Evolutionary conservation across 2,113 vertebrate species (phyloP).

Genomic region (Alexandromys fortis): DNA sequence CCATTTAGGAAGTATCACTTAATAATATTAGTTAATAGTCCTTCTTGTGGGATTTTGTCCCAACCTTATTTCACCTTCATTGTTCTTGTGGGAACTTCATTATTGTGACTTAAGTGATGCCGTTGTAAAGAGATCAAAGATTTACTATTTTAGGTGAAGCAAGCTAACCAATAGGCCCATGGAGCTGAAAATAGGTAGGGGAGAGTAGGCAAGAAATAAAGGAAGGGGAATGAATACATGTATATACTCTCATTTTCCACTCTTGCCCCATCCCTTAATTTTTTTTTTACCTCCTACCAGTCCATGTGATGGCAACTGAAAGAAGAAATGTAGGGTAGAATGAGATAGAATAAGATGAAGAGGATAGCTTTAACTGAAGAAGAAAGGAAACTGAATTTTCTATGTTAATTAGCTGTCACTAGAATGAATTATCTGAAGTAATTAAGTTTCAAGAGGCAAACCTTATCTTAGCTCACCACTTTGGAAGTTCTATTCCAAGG

Average conservation of each 20-base stretch:
- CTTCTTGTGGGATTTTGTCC: conserved; percentile 70
- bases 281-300: not conserved
- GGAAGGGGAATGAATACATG: not conserved
- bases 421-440: not conserved
- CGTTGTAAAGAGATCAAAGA: conserved; percentile 58
- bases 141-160: not conserved
- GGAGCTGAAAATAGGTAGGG: not conserved
- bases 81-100: conserved; percentile 61
- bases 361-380: not conserved
- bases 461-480: not conserved
- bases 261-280: not conserved
- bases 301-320: not conserved
- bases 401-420: not conserved
- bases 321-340: not conserved
- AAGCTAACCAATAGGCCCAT: conserved; percentile 37
- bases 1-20: conserved; percentile 64
- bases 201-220: not conserved
- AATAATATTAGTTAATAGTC: conserved; percentile 74
- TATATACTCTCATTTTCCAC: not conserved
- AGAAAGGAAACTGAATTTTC: not conserved
- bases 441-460: not conserved
- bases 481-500: not conserved
- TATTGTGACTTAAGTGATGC: conserved; percentile 7
- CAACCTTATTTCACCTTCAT: conserved; percentile 74
- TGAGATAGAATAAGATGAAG: not conserved